Conservation (phyloP, 2,888 invertebrate species). For the Xanthorhoe spadicearia region DNA sequence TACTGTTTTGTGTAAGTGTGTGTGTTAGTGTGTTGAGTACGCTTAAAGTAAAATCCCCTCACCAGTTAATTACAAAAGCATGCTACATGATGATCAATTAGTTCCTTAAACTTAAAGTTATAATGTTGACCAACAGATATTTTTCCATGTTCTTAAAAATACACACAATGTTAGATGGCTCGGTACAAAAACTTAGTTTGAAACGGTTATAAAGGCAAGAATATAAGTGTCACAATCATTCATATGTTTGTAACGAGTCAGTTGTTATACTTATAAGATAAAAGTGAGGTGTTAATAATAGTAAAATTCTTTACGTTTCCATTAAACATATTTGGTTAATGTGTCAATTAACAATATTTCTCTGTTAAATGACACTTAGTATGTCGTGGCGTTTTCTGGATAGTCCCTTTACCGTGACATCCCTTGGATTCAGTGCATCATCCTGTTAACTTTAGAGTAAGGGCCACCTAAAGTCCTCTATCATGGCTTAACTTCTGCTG, state of each 20-base stretch:
- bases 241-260: not conserved
- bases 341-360: no score
- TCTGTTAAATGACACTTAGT: no score
- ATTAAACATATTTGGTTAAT: no score
- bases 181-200: not conserved
- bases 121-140: not conserved
- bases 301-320: not conserved
- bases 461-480: no score
- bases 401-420: no score
- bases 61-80: conserved; percentile 35
- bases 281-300: not conserved
- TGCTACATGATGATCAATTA: conserved; percentile 36
- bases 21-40: conserved; percentile 27
- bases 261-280: not conserved
- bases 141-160: not conserved
- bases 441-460: no score
- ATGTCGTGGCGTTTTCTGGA: no score
- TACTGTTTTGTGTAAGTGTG: conserved; percentile 15
- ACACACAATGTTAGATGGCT: not conserved
- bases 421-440: not conserved
- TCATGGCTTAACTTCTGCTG: no score
- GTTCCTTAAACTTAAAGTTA: conserved; percentile 8
- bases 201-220: not conserved
- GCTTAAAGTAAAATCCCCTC: conserved; percentile 30
- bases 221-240: no score